These are phyloP conservation scores for Nemoura dubitans DNA, from an alignment of 2,888 invertebrate species.

Conservation along the genomic window DNA sequence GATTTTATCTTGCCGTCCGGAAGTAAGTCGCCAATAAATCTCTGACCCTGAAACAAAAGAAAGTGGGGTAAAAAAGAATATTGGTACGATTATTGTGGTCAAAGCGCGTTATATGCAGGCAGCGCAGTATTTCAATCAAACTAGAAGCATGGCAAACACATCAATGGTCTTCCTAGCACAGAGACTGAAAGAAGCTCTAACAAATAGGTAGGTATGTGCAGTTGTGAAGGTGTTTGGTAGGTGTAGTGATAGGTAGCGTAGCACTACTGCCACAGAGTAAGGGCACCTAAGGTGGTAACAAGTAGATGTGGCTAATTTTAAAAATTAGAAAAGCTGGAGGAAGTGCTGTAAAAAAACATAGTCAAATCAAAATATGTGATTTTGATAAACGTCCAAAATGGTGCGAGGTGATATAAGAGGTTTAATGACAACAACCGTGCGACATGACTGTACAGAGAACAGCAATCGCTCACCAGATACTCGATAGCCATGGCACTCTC, in stretches of 20 bases:
- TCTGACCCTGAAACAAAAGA: conserved; percentile 75
- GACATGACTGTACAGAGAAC: conserved; percentile 25
- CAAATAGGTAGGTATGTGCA: background rate
- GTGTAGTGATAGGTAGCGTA: no score
- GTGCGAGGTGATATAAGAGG: background rate
- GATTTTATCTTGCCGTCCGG: conserved; percentile 89
- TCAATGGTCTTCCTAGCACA: no score
- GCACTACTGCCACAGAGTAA: no score
- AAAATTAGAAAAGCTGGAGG: background rate
- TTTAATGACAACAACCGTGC: background rate
- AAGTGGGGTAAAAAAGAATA: conserved; percentile 31
- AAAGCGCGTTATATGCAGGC: background rate
- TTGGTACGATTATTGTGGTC: conserved; percentile 18
- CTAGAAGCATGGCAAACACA: conserved; percentile 20
- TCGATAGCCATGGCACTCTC: conserved; percentile 88
- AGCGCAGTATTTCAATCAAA: background rate
- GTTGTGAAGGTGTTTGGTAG: background rate
- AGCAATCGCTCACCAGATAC: conserved; percentile 74
- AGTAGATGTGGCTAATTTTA: background rate
- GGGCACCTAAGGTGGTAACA: no score
- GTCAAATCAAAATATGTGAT: no score
- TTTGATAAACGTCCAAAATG: background rate
- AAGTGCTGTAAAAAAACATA: background rate
- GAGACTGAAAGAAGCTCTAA: no score
- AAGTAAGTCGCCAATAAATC: conserved; percentile 86